Percentiles rank a stretch among this genome's conserved stretches.
phyloP scores from a whole-genome alignment of 2,113 vertebrate genomes.

The Hemicordylus capensis region DNA sequence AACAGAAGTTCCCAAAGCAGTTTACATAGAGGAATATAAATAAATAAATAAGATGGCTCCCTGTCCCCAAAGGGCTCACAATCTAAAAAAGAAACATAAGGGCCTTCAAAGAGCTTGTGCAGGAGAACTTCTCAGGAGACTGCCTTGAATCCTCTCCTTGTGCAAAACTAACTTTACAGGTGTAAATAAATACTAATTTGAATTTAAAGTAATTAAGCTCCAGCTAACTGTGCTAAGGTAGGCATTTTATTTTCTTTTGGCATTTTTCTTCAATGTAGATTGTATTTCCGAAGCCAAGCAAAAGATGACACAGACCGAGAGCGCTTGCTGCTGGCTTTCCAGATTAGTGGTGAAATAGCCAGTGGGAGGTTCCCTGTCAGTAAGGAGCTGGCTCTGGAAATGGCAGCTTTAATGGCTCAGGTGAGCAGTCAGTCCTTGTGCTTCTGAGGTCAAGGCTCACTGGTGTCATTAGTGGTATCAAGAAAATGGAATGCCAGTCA shows the following conservation, averaged over 20 bases:
- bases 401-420: slow-evolving; percentile 90
- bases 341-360: slow-evolving; percentile 85
- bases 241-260: neutral
- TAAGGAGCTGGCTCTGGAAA: slow-evolving; percentile 89
- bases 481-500: neutral
- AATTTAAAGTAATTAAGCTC: neutral
- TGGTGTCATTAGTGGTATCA: neutral
- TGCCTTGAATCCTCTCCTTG: neutral
- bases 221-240: neutral
- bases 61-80: too few relatives aligned
- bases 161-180: neutral
- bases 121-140: neutral
- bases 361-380: slow-evolving; percentile 88
- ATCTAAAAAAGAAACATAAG: too few relatives aligned
- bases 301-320: slow-evolving; percentile 89
- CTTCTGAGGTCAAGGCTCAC: neutral
- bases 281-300: slow-evolving; percentile 85
- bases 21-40: too few relatives aligned
- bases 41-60: too few relatives aligned
- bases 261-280: slow-evolving; percentile 62
- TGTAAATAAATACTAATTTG: slow-evolving; percentile 6
- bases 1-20: too few relatives aligned
- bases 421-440: slow-evolving; percentile 58
- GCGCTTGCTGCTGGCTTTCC: slow-evolving; percentile 87
- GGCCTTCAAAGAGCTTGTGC: neutral